Conservation (phyloP, 1,140 invertebrate genomes). For the Charaxes varanes region DNA sequence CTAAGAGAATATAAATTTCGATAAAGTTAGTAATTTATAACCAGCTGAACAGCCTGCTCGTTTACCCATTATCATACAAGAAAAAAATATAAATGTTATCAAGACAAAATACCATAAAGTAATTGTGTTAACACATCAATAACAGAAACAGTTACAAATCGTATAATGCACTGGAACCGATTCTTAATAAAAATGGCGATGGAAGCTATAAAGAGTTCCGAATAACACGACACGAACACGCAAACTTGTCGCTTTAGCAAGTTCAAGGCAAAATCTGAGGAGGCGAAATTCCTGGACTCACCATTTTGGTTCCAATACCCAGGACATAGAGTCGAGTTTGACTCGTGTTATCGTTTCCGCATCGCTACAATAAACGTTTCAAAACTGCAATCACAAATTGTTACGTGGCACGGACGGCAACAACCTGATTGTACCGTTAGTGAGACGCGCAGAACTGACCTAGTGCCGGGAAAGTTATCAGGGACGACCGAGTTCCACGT, state of each 20-base stretch:
- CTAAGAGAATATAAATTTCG: too few species aligned
- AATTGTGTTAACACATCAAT: neutral
- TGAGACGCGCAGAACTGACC: slow-evolving; percentile 67
- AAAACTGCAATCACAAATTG: slow-evolving; percentile 66
- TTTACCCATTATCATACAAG: too few species aligned
- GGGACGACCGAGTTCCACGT: slow-evolving; percentile 53
- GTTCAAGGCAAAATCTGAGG: slow-evolving; percentile 41
- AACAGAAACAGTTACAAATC: slow-evolving; percentile 21
- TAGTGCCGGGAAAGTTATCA: slow-evolving; percentile 69
- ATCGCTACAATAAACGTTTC: slow-evolving; percentile 48
- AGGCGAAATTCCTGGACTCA: neutral
- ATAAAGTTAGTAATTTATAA: too few species aligned
- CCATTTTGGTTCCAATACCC: slow-evolving; percentile 19
- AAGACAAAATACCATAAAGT: neutral
- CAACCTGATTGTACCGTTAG: slow-evolving; percentile 71
- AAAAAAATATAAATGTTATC: neutral
- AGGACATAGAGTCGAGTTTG: slow-evolving; percentile 33
- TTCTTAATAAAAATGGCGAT: slow-evolving; percentile 20
- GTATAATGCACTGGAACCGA: slow-evolving; percentile 23
- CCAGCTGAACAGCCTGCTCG: too few species aligned
- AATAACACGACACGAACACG: slow-evolving; percentile 16
- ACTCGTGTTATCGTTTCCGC: slow-evolving; percentile 12
- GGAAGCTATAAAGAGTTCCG: slow-evolving; percentile 18
- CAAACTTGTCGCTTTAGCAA: slow-evolving; percentile 28
- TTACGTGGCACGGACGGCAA: slow-evolving; percentile 60